Conservation (phyloP, 2,113 vertebrate genomes). For the Bagarius yarrelli region DNA sequence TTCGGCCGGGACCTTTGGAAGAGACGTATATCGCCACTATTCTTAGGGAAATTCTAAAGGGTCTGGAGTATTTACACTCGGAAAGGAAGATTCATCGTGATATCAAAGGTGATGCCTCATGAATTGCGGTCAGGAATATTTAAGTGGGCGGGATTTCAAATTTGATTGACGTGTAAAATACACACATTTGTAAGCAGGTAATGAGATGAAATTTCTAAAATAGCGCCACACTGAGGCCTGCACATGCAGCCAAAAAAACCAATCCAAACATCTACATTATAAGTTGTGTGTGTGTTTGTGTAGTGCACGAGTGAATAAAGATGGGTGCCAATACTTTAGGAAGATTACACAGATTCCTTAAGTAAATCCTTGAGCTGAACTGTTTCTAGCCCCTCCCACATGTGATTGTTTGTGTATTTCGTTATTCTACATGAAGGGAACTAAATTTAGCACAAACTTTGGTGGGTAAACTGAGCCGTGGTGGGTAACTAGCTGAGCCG, state of each 20-base stretch:
- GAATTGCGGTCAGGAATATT: background rate
- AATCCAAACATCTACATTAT: background rate
- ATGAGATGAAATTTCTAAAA: background rate
- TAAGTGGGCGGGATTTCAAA: background rate
- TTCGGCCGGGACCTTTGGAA: slow-evolving; percentile 93
- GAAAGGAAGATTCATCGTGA: slow-evolving; percentile 98
- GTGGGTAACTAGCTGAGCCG: no score
- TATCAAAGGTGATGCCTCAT: slow-evolving; percentile 85
- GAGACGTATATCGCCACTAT: slow-evolving; percentile 97
- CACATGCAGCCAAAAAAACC: background rate
- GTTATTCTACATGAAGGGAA: background rate
- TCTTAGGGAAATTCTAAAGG: slow-evolving; percentile 92
- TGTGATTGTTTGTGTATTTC: background rate
- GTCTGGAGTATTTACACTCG: slow-evolving; percentile 82
- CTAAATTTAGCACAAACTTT: background rate
- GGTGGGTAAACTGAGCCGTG: no score
- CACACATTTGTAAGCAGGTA: background rate
- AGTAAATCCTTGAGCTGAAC: background rate
- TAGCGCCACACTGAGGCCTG: background rate
- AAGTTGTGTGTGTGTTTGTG: background rate
- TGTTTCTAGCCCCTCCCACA: background rate
- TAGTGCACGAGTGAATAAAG: background rate
- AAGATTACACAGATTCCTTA: no score
- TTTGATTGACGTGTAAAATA: background rate
- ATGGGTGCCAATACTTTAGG: background rate